Evolutionary conservation across 2,888 invertebrate species (phyloP), one percentile per base, ranked within the genome.

Genomic region (Sarcophaga subvicina): DNA sequence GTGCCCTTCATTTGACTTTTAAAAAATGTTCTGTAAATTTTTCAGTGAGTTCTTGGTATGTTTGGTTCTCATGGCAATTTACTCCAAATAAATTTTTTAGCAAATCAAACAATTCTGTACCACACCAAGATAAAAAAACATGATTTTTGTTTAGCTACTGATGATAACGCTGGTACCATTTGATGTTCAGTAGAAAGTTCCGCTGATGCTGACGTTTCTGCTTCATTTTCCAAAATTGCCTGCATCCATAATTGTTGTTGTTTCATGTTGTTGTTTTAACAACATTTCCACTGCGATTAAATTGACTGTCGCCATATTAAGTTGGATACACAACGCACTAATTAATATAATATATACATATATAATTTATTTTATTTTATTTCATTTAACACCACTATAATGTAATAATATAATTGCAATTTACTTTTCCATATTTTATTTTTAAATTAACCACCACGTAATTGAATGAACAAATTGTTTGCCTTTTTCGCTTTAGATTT

Each of bases 21-120:
- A 20, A 85, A 79, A 87, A 87, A 62, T 73, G 78, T 20, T 86
- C 88, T 54, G 88, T 85, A 59, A 83, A 59, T 47, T 86, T 84
- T 47, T 47, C 71, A 22, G 83, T 69, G 37, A 88, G 63, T 37
- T 81, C 59, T 25, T 59, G 4, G 69, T 75, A 84, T 37, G 69
- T 63, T 49, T 76, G 63, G 8, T 49, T 73, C 20, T 79, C 72
- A n/a, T 84, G 47, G 47, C 71, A 20, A 22, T 72, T 73, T 12
- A 37, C 71, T 47, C 80, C 85, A 63, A 83, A 80, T 37, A 83
- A 27, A 71, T 80, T 88, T 78, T 85, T 77, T n/a, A 85, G 45
- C n/a, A 85, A 47, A 27, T 88, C 78, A 59, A 71, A 83, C 47
- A 75, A 62, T 20, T 76, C 85, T 76, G 70, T 49, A 14, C 49